Conservation (phyloP, 2,113 vertebrate species). For the Onychostruthus taczanowskii region DNA sequence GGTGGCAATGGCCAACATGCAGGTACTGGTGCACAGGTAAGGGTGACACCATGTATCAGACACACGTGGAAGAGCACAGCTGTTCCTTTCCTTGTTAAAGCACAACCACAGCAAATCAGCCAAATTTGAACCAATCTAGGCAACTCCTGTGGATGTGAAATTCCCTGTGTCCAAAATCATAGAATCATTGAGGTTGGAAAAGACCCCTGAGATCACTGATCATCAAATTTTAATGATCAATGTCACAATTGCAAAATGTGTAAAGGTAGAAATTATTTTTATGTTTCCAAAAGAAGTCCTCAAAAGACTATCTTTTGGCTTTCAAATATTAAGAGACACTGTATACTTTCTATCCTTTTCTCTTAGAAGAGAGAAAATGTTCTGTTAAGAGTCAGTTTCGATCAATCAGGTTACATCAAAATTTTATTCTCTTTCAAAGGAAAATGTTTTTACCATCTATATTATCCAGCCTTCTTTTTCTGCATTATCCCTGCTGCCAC, state of each 20-base stretch:
- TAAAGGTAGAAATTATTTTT: not conserved
- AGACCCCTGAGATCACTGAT: not conserved
- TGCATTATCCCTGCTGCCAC: not conserved
- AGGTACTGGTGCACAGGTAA: not conserved
- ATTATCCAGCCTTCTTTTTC: not conserved
- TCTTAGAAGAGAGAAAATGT: not conserved
- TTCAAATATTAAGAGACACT: not conserved
- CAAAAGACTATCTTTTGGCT: not conserved
- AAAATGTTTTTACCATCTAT: not conserved
- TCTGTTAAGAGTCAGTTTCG: not conserved
- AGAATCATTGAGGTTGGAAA: not conserved
- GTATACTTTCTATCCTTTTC: not conserved
- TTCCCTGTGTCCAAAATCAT: not conserved
- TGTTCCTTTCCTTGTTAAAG: not conserved
- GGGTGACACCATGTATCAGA: accelerated
- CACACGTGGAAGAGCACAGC: accelerated
- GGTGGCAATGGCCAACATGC: not conserved
- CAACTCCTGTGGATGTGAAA: not conserved
- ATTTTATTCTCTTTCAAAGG: not conserved
- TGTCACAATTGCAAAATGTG: not conserved
- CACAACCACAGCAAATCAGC: not conserved
- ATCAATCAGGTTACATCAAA: not conserved
- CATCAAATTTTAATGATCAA: not conserved
- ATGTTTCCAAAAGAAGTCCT: not conserved
- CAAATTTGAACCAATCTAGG: not conserved